Conservation (phyloP, 2,888 invertebrate species). For the Macaria liturata region DNA sequence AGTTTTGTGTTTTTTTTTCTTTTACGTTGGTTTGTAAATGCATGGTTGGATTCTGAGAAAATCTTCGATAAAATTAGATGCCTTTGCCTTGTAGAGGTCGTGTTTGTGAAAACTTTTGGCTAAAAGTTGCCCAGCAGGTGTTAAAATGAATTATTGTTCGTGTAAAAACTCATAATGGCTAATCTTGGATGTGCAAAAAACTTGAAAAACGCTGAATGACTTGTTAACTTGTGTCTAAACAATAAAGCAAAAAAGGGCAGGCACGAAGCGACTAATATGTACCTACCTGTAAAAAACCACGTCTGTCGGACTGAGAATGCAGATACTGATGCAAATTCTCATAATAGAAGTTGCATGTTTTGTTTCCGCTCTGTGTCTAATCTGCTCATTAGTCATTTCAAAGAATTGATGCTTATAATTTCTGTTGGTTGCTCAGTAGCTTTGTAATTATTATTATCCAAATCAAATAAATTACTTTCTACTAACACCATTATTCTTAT, state of each 20-base stretch:
- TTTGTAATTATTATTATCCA: no score
- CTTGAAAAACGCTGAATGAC: slow-evolving; percentile 16
- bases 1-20: slow-evolving; percentile 11
- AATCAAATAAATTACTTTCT: no score
- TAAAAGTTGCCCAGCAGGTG: slow-evolving; percentile 20
- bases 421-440: no score
- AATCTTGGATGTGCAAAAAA: slow-evolving; percentile 9
- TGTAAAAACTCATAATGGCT: slow-evolving; percentile 19
- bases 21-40: slow-evolving; percentile 8
- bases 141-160: slow-evolving; percentile 16
- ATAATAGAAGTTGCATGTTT: no score
- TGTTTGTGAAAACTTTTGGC: slow-evolving; percentile 9
- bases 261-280: slow-evolving; percentile 4
- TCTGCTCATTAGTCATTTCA: no score
- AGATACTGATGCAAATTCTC: no score
- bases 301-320: background rate
- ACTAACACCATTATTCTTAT: no score
- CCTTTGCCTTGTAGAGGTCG: slow-evolving; percentile 12
- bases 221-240: slow-evolving; percentile 11
- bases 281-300: background rate
- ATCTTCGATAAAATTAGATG: slow-evolving; percentile 16
- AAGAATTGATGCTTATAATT: no score
- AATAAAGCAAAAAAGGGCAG: slow-evolving; percentile 10
- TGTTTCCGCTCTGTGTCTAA: no score
- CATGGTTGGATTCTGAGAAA: slow-evolving; percentile 17